Evolutionary conservation across 2,113 vertebrate species (phyloP).

Genomic region (Pelobates fuscus): DNA sequence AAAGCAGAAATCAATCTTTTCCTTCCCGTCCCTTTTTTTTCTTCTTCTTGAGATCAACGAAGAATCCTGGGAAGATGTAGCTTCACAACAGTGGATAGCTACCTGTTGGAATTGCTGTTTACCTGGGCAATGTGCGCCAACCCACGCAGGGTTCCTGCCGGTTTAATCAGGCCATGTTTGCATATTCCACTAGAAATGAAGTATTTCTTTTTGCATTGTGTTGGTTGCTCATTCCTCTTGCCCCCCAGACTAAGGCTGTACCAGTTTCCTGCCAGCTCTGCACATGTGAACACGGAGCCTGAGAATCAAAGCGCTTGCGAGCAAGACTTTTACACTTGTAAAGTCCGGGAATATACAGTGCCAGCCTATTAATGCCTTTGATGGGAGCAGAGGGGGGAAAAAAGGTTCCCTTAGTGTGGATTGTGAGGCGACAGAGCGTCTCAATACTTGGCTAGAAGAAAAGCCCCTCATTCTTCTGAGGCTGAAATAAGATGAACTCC

Average conservation of each 20-base stretch:
- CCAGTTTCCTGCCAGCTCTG: constrained; percentile 52
- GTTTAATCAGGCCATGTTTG: background rate
- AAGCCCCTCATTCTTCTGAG: constrained; percentile 43
- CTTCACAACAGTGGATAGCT: too few relatives aligned
- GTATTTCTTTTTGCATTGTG: constrained; percentile 16
- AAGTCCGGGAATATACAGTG: constrained; percentile 23
- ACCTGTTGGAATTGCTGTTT: too few relatives aligned
- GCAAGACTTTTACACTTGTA: constrained; percentile 51
- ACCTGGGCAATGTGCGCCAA: too few relatives aligned
- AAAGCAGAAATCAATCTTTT: too few relatives aligned
- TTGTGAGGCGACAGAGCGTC: constrained; percentile 42
- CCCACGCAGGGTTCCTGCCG: too few relatives aligned
- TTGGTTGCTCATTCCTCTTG: background rate
- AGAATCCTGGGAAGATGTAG: too few relatives aligned
- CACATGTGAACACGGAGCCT: constrained; percentile 40
- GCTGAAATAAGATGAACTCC: constrained; percentile 42
- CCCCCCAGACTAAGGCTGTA: constrained; percentile 21
- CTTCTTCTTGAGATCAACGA: too few relatives aligned
- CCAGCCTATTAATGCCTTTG: constrained; percentile 19
- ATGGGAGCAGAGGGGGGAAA: background rate
- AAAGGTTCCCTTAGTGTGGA: background rate
- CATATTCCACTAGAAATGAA: background rate
- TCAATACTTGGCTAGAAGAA: constrained; percentile 18
- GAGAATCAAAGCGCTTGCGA: constrained; percentile 43
- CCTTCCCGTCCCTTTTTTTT: too few relatives aligned